phyloP scores from a whole-genome alignment of 1,140 invertebrate species.

The Caerostris extrusa region DNA sequence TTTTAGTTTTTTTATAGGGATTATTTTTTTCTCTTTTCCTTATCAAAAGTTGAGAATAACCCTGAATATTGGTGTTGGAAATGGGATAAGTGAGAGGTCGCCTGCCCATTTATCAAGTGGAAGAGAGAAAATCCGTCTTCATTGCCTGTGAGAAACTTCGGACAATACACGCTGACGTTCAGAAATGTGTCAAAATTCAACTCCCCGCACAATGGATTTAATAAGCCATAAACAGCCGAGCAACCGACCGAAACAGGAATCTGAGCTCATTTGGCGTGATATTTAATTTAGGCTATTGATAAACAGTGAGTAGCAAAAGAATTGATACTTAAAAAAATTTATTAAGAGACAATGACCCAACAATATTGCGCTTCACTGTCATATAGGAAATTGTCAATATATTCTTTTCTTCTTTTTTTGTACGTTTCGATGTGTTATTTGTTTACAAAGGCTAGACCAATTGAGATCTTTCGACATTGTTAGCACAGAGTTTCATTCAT shows the following conservation, averaged over 20 bases:
- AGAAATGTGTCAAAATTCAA: constrained; percentile 35
- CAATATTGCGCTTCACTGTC: no score
- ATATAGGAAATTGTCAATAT: no score
- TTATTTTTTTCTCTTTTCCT: not conserved
- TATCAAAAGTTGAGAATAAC: constrained; percentile 65
- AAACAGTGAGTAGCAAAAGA: no score
- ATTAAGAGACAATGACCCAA: no score
- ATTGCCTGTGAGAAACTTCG: constrained; percentile 47
- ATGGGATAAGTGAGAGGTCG: constrained; percentile 60
- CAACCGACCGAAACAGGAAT: not conserved
- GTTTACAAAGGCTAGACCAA: no score
- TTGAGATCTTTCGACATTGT: no score
- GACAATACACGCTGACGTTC: constrained; percentile 14
- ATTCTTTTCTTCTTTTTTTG: no score
- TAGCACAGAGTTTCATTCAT: no score
- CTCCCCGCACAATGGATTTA: not conserved
- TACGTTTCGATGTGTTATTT: no score
- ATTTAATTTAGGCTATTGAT: not conserved
- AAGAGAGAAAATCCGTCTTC: constrained; percentile 57
- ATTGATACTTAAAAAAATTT: no score
- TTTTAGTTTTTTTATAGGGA: not conserved
- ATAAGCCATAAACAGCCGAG: not conserved
- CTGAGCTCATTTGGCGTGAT: not conserved
- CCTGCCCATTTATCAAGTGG: constrained; percentile 24
- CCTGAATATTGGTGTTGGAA: constrained; percentile 53